Evolutionary conservation across 1,140 invertebrate species (phyloP), one percentile per base, ranked within the genome.

Genomic region (Drosophila willistoni): DNA sequence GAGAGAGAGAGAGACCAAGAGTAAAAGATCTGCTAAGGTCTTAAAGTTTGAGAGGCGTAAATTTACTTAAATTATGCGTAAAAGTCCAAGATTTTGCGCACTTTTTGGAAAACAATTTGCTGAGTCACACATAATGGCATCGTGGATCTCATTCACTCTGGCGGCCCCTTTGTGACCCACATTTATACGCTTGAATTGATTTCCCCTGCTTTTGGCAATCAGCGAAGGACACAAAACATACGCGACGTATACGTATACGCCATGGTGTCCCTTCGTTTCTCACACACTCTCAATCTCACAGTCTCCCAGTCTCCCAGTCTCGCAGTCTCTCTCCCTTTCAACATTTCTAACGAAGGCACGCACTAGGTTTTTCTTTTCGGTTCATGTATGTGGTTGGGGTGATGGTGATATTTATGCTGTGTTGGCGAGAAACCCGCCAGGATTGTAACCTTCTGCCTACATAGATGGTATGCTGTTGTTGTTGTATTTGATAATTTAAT

Each of bases 31-130:
- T 70, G 64, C 64, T 14, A 42, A 13, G 13, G 39, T 65, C 76
- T 77, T 82, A 79, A 79, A 87, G 79, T 79, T 66, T 77, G 42
- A 83, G 76, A 73, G 79, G 84, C 84, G 84, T 89, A 84, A 89
- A 89, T 89, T 89, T 73, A 84, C 77, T 87, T 89, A 87, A 87
- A 89, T 87, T 87, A 89, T 87, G 84, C 84, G 84, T 83, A 74
- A 68, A 71, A 70, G 57, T 79, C 69, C 70, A 82, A 78, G 55
- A 77, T 71, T 67, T 73, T 44, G 44, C 44, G 22, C 59, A 64
- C 71, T 36, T 34, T 64, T 77, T 62, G 64, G 44, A 22, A 79
- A 82, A 71, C 77, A 83, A 87, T 80, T 68, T 89, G 84, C 84
- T 87, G 84, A 89, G 77, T 87, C 84, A 89, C 71, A 76, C 36